Base-by-base conservation (phyloP, 1,140 invertebrate species). In the Centruroides vittatus region DNA sequence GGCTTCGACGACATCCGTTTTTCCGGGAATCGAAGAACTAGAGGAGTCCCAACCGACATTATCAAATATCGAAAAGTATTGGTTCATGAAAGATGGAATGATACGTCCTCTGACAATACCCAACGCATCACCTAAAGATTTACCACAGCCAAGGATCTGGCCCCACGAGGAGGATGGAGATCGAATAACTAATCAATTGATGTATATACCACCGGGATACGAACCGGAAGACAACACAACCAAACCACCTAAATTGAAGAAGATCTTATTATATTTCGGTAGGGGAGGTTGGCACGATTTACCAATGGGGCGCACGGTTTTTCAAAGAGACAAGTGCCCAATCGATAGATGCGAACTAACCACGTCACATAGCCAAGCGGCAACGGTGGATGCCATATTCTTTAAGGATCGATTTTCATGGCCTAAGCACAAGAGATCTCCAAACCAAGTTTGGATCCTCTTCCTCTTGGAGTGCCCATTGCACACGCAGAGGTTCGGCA, bases 401-500 rank as follows among this genome's bases (percentile, higher is more conserved):
- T 94, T 88, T 73, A 93, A 92, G 55, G 89, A 93, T 71, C 86
- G 89, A 69, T 77, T 75, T 65, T 84, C 60, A 81, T 83, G 66
- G 78, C 85, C 58, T 69, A 78, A 59, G 36, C 64, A 71, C 47
- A 56, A 61, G 4, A 79, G 86, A 68, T 80, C 82, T 41, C 72
- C 75, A 2, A 79, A 83, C 71, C 89, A 70, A 62, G 55, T 61
- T 48, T 93, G 88, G 87, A 88, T 94, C 71, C 76, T 94, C 62
- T 93, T 94, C 75, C 86, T 92, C 72, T 75, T 95, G 58, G 92
- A 95, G 71, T 93, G 89, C 76, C 92, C 92, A 6, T 88, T 92
- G 73, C 89, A 95, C 74, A 94, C 91, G 4, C 86, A 89, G 67
- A 84, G 84, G 57, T 82, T 95, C 54, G 47, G 61, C 8, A 84